phyloP scores from a whole-genome alignment of 1,140 invertebrate genomes.

The Epicauta chinensis region DNA sequence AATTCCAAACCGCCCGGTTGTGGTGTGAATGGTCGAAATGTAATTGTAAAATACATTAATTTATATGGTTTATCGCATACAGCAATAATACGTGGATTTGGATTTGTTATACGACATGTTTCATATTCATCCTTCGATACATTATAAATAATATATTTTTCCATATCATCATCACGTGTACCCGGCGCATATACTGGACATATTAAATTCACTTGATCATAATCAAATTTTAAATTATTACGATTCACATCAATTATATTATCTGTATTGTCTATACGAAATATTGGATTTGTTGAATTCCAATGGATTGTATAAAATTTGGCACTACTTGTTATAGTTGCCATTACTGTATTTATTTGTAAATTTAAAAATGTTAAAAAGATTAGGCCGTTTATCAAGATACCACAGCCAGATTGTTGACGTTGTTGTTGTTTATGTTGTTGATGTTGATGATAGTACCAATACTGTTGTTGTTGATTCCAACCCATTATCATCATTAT shows the following conservation, averaged over 20 bases:
- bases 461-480: too few relatives aligned
- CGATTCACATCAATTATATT: constrained; percentile 96
- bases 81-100: constrained; percentile 86
- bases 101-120: constrained; percentile 91
- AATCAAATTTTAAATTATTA: constrained; percentile 87
- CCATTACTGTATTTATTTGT: constrained; percentile 21
- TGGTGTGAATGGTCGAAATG: constrained; percentile 91
- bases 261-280: constrained; percentile 95
- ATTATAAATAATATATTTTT: constrained; percentile 95
- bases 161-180: constrained; percentile 77
- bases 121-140: constrained; percentile 95
- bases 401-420: neutral
- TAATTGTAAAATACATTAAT: constrained; percentile 94
- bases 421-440: too few relatives aligned
- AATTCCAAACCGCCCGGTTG: constrained; percentile 92
- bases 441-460: too few relatives aligned
- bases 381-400: constrained; percentile 23
- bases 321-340: constrained; percentile 34
- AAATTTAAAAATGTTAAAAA: constrained; percentile 27
- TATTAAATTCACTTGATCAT: constrained; percentile 91
- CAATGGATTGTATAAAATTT: constrained; percentile 42
- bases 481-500: too few relatives aligned
- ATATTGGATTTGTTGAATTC: constrained; percentile 58
- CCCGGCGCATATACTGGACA: constrained; percentile 86
- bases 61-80: constrained; percentile 93